Conservation (phyloP, 2,888 invertebrate species). For the Margaritifera margaritifera region DNA sequence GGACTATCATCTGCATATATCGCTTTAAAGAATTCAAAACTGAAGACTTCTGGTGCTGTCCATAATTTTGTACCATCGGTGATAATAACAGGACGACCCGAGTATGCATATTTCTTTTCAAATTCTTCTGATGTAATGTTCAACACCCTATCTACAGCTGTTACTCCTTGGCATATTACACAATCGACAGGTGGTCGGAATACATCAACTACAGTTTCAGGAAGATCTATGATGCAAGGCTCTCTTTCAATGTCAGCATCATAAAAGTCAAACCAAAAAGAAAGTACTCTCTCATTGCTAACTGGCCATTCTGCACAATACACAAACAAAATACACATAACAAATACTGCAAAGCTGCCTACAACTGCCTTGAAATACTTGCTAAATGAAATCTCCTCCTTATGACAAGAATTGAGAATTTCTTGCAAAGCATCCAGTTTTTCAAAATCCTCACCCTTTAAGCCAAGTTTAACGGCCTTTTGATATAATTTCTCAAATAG, state of each 20-base stretch:
- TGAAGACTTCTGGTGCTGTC: constrained; percentile 85
- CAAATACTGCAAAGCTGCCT: constrained; percentile 10
- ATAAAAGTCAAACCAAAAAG: constrained; percentile 42
- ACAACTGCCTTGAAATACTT: constrained; percentile 16
- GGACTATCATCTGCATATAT: constrained; percentile 77
- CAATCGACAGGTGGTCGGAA: constrained; percentile 89
- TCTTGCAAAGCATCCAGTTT: constrained; percentile 42
- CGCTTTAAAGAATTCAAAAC: constrained; percentile 86
- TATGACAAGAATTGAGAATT: constrained; percentile 24
- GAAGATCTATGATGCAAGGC: constrained; percentile 53
- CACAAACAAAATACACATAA: constrained; percentile 21
- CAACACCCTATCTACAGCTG: constrained; percentile 79
- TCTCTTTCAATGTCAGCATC: constrained; percentile 41
- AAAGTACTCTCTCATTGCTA: constrained; percentile 30
- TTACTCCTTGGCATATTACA: constrained; percentile 82
- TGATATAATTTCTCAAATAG: constrained; percentile 48
- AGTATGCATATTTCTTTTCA: constrained; percentile 83
- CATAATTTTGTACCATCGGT: constrained; percentile 87
- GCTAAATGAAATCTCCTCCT: constrained; percentile 11
- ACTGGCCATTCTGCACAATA: constrained; percentile 57
- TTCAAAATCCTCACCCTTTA: constrained; percentile 46
- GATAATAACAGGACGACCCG: constrained; percentile 87
- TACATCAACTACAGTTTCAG: constrained; percentile 55
- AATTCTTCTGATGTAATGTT: constrained; percentile 82
- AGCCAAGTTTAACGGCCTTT: constrained; percentile 47